Conservation (phyloP, 1,140 invertebrate genomes). For the Zaprionus inermis region DNA sequence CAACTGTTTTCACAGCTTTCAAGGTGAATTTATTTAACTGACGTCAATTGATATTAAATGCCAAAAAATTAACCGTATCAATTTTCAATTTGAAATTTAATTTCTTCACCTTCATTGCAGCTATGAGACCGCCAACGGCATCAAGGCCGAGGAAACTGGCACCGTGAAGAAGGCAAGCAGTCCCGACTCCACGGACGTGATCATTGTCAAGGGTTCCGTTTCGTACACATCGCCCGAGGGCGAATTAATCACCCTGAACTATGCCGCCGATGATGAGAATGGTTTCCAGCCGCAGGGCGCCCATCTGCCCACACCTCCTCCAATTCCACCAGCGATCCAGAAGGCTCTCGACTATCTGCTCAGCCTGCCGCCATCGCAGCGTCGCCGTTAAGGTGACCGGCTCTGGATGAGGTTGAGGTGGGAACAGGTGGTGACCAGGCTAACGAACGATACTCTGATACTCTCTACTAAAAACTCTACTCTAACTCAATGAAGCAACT, state of each 20-base stretch:
- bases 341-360: conserved; percentile 88
- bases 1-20: conserved; percentile 39
- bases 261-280: conserved; percentile 91
- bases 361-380: conserved; percentile 84
- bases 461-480: conserved; percentile 12
- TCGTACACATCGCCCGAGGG: conserved; percentile 93
- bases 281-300: conserved; percentile 89
- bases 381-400: conserved; percentile 58
- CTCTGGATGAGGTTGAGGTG: conserved; percentile 6
- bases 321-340: conserved; percentile 91
- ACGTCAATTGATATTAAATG: conserved; percentile 12
- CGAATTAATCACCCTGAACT: conserved; percentile 89
- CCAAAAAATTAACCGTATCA: conserved; percentile 7
- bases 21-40: conserved; percentile 56
- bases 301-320: conserved; percentile 90
- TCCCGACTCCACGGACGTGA: conserved; percentile 86
- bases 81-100: neutral
- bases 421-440: conserved; percentile 29
- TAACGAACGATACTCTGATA: conserved; percentile 41
- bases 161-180: conserved; percentile 87
- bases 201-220: conserved; percentile 89
- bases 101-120: conserved; percentile 84
- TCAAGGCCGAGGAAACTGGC: conserved; percentile 88
- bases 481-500: conserved; percentile 43
- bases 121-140: conserved; percentile 91